Percentiles rank a stretch among this genome's conserved stretches.
Evolutionary conservation across 2,888 invertebrate species (phyloP).

Genomic region (Glaucopsyche alexis): DNA sequence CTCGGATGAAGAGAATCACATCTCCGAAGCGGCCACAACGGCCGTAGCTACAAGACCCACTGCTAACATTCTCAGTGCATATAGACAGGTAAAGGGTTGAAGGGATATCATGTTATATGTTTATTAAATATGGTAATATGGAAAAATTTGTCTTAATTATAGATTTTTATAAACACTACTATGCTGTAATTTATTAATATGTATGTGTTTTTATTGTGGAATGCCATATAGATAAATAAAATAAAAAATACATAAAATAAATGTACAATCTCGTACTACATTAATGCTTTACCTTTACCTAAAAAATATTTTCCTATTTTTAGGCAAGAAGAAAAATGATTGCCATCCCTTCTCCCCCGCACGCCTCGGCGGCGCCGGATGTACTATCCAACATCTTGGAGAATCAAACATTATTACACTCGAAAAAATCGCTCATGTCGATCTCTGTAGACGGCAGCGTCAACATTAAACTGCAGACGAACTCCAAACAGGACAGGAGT

Average conservation of each 20-base stretch:
- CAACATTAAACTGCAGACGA: constrained; percentile 65
- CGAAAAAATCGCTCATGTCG: constrained; percentile 80
- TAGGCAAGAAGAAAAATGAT: constrained; percentile 75
- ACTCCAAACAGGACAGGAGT: constrained; percentile 32
- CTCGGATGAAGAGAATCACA: constrained; percentile 69
- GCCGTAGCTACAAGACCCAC: constrained; percentile 69
- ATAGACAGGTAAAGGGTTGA: constrained; percentile 56
- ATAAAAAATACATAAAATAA: too few species aligned
- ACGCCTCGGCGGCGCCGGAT: constrained; percentile 76
- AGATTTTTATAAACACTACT: too few species aligned
- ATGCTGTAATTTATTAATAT: too few species aligned
- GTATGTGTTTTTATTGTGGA: too few species aligned
- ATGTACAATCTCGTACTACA: too few species aligned
- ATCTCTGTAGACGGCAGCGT: constrained; percentile 83
- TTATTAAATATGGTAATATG: too few species aligned
- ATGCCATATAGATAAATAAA: too few species aligned
- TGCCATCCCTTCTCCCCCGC: constrained; percentile 61
- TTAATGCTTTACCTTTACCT: neutral
- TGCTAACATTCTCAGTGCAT: constrained; percentile 65
- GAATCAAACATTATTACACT: constrained; percentile 85
- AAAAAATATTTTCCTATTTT: constrained; percentile 34
- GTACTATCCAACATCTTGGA: constrained; percentile 85
- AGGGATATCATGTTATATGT: too few species aligned
- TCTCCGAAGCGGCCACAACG: constrained; percentile 53
- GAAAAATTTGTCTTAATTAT: too few species aligned